Percentiles rank a stretch among this genome's conserved stretches.
phyloP scores from a whole-genome alignment of 1,140 invertebrate genomes.

The Drosophila eugracilis region DNA sequence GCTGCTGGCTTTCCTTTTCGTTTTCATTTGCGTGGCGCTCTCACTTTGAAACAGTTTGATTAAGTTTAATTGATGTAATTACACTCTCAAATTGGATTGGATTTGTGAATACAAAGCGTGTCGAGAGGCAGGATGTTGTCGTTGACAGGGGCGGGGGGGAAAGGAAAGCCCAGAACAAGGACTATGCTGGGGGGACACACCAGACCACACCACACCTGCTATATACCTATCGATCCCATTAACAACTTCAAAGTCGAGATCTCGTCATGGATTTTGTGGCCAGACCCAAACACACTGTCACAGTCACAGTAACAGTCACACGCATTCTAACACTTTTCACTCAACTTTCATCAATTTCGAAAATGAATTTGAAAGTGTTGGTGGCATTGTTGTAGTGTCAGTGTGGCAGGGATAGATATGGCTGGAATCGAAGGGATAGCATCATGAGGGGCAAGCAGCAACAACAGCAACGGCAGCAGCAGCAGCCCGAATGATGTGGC shows the following conservation, averaged over 20 bases:
- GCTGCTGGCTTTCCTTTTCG: slow-evolving; percentile 51
- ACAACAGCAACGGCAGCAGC: slow-evolving; percentile 7
- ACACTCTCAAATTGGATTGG: slow-evolving; percentile 81
- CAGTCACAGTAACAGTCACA: slow-evolving; percentile 16
- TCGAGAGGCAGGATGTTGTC: neutral
- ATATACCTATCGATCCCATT: slow-evolving; percentile 63
- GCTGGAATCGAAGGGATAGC: slow-evolving; percentile 19
- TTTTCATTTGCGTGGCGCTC: slow-evolving; percentile 55
- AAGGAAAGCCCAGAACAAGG: no score
- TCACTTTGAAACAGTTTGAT: slow-evolving; percentile 79
- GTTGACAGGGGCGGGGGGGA: neutral
- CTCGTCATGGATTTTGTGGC: slow-evolving; percentile 59
- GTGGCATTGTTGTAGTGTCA: slow-evolving; percentile 42
- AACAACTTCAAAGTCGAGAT: slow-evolving; percentile 72
- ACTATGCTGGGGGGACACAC: no score
- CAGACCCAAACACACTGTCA: slow-evolving; percentile 6
- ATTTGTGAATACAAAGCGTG: slow-evolving; percentile 77
- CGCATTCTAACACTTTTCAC: slow-evolving; percentile 20
- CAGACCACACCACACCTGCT: slow-evolving; percentile 7
- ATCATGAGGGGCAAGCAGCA: slow-evolving; percentile 1
- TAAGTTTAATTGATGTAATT: slow-evolving; percentile 83
- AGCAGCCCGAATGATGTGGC: slow-evolving; percentile 59
- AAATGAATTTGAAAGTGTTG: slow-evolving; percentile 82
- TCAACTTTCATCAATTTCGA: slow-evolving; percentile 77
- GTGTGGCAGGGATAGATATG: slow-evolving; percentile 11